These are phyloP conservation scores for Diarsia brunnea DNA, from an alignment of 2,888 invertebrate species.

Conservation along the genomic window DNA sequence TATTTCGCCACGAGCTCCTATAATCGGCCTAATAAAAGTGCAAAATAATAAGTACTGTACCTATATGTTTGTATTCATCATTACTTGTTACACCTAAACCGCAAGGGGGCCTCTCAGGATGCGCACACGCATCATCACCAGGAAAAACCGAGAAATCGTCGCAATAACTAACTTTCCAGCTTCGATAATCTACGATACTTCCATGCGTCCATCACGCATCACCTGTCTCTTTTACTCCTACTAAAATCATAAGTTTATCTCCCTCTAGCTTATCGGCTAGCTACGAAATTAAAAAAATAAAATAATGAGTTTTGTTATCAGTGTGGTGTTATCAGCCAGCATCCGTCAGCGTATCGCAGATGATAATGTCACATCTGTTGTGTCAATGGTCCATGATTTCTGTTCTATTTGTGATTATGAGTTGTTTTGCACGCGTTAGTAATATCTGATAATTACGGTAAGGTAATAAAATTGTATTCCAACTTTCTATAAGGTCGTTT, in stretches of 20 bases:
- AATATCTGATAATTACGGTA: slow-evolving; percentile 33
- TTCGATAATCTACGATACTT: slow-evolving; percentile 72
- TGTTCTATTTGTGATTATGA: slow-evolving; percentile 71
- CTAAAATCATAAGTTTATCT: slow-evolving; percentile 69
- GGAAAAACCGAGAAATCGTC: slow-evolving; percentile 54
- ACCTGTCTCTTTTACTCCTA: slow-evolving; percentile 76
- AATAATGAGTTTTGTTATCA: slow-evolving; percentile 82
- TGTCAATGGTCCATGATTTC: slow-evolving; percentile 78
- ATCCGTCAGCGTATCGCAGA: slow-evolving; percentile 81
- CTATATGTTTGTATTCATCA: neutral
- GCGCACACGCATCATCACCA: slow-evolving; percentile 7
- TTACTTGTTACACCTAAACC: neutral
- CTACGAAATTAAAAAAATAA: slow-evolving; percentile 85
- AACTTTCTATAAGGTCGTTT: slow-evolving; percentile 1
- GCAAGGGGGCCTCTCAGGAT: slow-evolving; percentile 16
- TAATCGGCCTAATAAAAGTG: no score
- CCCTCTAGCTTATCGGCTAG: slow-evolving; percentile 77
- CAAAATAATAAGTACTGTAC: no score
- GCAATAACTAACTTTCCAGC: slow-evolving; percentile 67
- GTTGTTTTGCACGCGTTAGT: slow-evolving; percentile 51
- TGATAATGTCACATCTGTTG: slow-evolving; percentile 83
- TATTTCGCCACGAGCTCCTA: no score
- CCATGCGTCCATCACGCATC: slow-evolving; percentile 84
- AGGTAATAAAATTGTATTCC: slow-evolving; percentile 35
- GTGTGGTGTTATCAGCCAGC: slow-evolving; percentile 77